phyloP scores from a whole-genome alignment of 2,113 vertebrate species.

The Herpetotheres cachinnans region DNA sequence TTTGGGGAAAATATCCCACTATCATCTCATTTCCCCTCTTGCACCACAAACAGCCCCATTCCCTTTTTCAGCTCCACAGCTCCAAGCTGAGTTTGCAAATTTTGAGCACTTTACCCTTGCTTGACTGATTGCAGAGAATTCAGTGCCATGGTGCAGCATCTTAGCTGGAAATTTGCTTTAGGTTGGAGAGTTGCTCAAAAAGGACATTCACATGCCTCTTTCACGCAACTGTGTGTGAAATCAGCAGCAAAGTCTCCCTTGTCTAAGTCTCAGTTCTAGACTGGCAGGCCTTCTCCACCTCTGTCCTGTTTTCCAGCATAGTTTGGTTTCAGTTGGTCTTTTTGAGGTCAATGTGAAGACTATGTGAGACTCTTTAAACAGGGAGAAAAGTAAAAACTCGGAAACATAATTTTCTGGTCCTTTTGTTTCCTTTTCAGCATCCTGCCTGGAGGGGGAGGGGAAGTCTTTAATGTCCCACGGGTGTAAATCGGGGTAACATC shows the following conservation, averaged over 20 bases:
- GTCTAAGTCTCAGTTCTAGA: not conserved
- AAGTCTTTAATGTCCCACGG: not conserved
- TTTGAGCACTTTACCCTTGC: conserved; percentile 48
- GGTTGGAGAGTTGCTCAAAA: not conserved
- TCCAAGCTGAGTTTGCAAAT: not conserved
- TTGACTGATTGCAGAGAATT: conserved; percentile 21
- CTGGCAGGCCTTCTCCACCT: not conserved
- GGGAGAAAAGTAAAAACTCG: not conserved
- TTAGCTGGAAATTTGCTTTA: not conserved
- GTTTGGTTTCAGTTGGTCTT: conserved; percentile 6
- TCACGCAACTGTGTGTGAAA: not conserved
- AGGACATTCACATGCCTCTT: not conserved
- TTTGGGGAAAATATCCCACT: not conserved
- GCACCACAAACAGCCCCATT: not conserved
- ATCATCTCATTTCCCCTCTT: not conserved
- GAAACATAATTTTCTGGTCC: not conserved
- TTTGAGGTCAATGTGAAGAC: not conserved
- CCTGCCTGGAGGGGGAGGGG: not conserved
- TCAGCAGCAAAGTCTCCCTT: not conserved
- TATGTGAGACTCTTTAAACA: not conserved
- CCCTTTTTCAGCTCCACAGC: not conserved
- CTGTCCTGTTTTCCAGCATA: not conserved
- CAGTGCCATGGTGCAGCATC: not conserved
- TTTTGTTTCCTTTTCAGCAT: not conserved
- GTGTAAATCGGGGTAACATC: not conserved